Base-by-base conservation (phyloP, 1,140 invertebrate species). In the Drosophila rhopaloa region DNA sequence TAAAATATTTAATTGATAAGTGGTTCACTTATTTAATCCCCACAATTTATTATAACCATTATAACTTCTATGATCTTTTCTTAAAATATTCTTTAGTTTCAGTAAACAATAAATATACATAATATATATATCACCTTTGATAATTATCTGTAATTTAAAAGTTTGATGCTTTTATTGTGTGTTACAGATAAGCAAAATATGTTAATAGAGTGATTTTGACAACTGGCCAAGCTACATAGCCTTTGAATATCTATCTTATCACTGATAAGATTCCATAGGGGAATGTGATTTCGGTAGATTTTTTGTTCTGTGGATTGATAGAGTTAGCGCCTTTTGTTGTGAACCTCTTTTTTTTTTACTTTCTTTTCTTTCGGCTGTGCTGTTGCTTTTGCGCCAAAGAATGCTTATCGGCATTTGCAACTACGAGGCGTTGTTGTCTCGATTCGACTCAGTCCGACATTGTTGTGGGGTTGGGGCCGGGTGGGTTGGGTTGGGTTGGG, bases 371-470 rank as follows among this genome's bases (percentile, higher is more conserved):
- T 75, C 44, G 47, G 48, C 19, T 41, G 40, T 32, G 38, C 60
- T 63, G 38, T 60, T 35, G 60, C 60, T 60, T 65, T 47, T 73
- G 51, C 58, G 53, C 53, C 51, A 50, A 88, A 76, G 79, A 86
- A 79, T 88, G 85, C 84, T 89, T 88, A 88, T 88, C 83, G 84
- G 58, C 54, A 83, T 86, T 86, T 86, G 61, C 60, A 81, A 66
- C 78, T 70, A 59, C 48, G 56, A 70, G 72, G 46, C 54, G 66
- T 44, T 46, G 70, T 72, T 43, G 67, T 55, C 68, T 72, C 61
- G 11, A 55, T 27, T 71, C 62, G 65, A 61, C 48, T 76, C 55
- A 47, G 41, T 56, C 46, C 50, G 44, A 43, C 70, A 59, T 79
- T 78, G 59, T 79, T 71, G 46, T 79, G 84, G 75, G 84, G 67